Base-by-base conservation (phyloP, 2,797 vertebrate genomes). In the Protonibea diacanthus region DNA sequence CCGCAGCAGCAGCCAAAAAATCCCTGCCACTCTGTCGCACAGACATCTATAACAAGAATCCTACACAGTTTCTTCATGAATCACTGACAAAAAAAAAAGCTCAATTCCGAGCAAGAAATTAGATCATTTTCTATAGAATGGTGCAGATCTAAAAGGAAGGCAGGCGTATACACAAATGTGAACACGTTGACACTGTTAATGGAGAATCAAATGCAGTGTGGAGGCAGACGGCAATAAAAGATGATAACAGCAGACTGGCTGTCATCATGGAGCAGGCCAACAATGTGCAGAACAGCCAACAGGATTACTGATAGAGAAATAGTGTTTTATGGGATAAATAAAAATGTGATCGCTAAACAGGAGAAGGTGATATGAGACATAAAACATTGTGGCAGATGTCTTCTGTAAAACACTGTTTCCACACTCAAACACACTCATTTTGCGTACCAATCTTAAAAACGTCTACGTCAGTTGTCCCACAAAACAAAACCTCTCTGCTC, bases 171-270 rank as follows among this genome's bases (percentile, higher is more conserved):
- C 44, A 60, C 10, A 27, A 20, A 57, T 59, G 18, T 42, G 9
- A 33, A 38, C 38, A 68, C 48, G 25, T 9, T 58, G 20, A 25
- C 14, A 57, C 18, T 60, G 15, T 14, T 55, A 64, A 74, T 58
- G 62, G 42, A 7, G 14, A 14, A n/a, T 17, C 23, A 38, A 67
- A 58, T 58, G 27, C 58, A 49, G 42, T 2, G 2, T 56, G 56
- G 27, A 47, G 53, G 56, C 55, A 61, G 49, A 20, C 61, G 62
- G 56, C 70, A 57, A 45, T 57, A 60, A 62, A 62, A 67, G n/a
- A 53, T n/a, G 1, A 59, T 25, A 48, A 60, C 21, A 2, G 9
- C 49, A 27, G 45, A 23, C 58, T n/a, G 71, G 23, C 58, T 33
- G 47, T 9, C 60, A 52, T 63, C 58, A 53, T 15, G 51, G 40